Evolutionary conservation across 1,140 invertebrate species (phyloP), one percentile per base, ranked within the genome.

Genomic region (Sitophilus oryzae): DNA sequence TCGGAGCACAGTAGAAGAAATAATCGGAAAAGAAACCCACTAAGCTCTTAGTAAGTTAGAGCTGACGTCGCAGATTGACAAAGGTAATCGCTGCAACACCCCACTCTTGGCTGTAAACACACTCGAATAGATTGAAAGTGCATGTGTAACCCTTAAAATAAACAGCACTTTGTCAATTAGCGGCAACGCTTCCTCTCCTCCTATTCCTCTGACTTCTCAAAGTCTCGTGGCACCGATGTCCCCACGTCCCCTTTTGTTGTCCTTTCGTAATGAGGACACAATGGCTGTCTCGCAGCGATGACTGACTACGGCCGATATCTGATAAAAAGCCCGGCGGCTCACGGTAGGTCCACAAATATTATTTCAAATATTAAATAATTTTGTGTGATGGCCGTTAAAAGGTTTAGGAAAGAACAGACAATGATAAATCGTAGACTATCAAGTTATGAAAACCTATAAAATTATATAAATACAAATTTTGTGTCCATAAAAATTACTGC

Each of bases 61-160:
- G 45, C 20, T 36, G 14, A 19, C n/a, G n/a, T n/a, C n/a, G n/a
- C n/a, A 46, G 8, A 47, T 19, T 40, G 47, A 56, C 54, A 48
- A 37, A 37, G 54, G 54, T 56, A 56, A 56, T 56, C 54, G 46
- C 44, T 51, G 34, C 50, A 42, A 56, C 38, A 36, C 61, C 56
- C 49, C 55, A 56, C 59, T 63, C 52, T 52, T 44, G 46, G 48
- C 54, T 50, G 62, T 61, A 61, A 61, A 64, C 57, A 64, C 48
- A 64, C 59, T 64, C 51, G 56, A 61, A 48, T 59, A 56, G 59
- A 64, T 64, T 64, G 62, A 58, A 64, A 64, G 62, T 64, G 62
- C 59, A 61, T 64, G 59, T 61, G 59, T 60, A 60, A 55, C 62
- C 62, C 62, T 64, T 64, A 64, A 59, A 64, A 64, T 64, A 64